These are phyloP conservation scores for Rhipidura dahli DNA, from an alignment of 2,113 vertebrate species.

Conservation along the genomic window DNA sequence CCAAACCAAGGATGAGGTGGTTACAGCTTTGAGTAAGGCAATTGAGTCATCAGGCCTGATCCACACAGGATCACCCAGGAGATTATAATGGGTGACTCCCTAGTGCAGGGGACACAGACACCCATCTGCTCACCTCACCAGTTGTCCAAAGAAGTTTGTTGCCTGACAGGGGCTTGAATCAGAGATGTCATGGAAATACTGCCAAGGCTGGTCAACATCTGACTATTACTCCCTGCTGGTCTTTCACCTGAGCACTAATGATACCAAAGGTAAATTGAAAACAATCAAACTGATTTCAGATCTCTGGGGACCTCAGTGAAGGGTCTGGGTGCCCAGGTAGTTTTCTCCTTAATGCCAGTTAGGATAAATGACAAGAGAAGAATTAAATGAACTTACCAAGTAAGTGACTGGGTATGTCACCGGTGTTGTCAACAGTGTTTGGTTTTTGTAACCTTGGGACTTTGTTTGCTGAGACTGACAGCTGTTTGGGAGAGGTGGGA, in stretches of 20 bases:
- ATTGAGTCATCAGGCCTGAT: background rate
- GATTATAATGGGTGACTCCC: background rate
- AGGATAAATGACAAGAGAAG: background rate
- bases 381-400: background rate
- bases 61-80: background rate
- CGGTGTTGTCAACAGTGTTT: background rate
- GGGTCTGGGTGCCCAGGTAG: background rate
- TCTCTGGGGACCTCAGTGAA: background rate
- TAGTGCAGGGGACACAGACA: background rate
- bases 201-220: background rate
- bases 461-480: background rate
- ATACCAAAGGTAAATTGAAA: background rate
- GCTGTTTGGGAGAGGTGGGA: background rate
- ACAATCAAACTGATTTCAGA: background rate
- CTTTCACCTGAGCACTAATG: background rate
- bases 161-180: background rate
- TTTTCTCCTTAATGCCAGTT: background rate
- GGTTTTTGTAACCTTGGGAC: background rate
- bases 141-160: background rate
- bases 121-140: background rate
- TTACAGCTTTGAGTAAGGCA: background rate
- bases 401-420: background rate
- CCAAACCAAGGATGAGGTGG: background rate
- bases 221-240: background rate
- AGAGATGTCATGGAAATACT: background rate